A percentile compares a stretch with the other conserved stretches of the same genome.
Conservation (phyloP, 2,113 vertebrate genomes). For the Odocoileus virginianus region DNA sequence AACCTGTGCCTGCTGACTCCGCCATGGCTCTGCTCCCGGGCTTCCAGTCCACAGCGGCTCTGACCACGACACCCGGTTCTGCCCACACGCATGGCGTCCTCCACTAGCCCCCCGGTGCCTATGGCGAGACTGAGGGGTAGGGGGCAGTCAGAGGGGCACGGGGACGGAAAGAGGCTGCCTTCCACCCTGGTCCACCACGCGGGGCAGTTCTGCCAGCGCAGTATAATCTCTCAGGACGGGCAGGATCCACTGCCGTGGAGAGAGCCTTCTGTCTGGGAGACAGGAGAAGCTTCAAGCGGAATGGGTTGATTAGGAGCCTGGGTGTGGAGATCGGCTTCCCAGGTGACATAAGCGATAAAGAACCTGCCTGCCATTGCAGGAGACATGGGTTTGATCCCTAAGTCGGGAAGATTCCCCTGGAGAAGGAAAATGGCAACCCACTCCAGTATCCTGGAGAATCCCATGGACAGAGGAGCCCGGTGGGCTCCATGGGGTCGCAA, state of each 20-base stretch:
- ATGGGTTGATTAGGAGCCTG: background rate
- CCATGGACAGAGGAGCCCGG: background rate
- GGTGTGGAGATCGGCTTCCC: rapidly evolving
- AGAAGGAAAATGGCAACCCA: background rate
- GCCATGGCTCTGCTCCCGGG: background rate
- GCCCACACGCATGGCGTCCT: background rate
- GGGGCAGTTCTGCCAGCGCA: background rate
- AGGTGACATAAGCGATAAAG: background rate
- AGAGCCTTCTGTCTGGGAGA: background rate
- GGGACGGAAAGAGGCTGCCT: background rate
- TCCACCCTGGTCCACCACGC: background rate
- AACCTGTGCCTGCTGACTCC: rapidly evolving
- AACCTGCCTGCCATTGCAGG: background rate
- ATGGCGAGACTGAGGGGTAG: background rate
- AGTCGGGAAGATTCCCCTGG: background rate
- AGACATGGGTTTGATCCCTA: background rate
- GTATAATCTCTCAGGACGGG: background rate
- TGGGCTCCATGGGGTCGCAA: background rate
- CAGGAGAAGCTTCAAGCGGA: background rate
- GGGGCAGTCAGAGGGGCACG: too few relatives aligned
- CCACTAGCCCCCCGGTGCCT: background rate
- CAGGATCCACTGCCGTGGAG: background rate
- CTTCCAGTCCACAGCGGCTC: background rate
- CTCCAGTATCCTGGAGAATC: background rate
- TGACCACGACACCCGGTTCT: background rate